Evolutionary conservation across 1,140 invertebrate species (phyloP), one percentile per base, ranked within the genome.

Genomic region (Hyposmocoma kahamanoa): DNA sequence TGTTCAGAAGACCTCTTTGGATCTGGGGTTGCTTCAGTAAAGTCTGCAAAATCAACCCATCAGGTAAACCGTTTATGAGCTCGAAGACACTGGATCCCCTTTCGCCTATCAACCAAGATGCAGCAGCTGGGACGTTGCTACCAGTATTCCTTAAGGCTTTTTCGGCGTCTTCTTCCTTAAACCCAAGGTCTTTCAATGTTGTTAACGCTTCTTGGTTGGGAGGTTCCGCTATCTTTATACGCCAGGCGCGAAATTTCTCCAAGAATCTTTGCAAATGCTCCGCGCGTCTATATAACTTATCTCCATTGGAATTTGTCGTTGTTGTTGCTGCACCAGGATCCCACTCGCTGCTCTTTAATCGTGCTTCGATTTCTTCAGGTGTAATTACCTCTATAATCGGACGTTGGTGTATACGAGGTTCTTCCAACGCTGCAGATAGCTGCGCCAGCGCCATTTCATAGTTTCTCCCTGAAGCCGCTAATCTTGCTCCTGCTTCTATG

Each of bases 21-120:
- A 85, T 82, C 32, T 80, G 77, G 0, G 79, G 77, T 22, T 85
- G 77, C 34, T 80, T 77, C n/a, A 85, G 28, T 41, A 85, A 52
- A 3, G 74, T 73, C 19, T 79, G 68, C 10, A 85, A 48, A 4
- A 85, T 78, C 8, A 59, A 6, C 0, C 81, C 74, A 30, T 85
- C 77, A 0, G 81, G 81, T 15, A 84, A 43, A 0, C 81, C 81
- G 15, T 80, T 70, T 0, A 82, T 55, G 8, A 84, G 46, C 26
- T 83, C 79, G 22, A 79, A 81, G 0, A 83, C 59, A 47, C 79
- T 83, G 0, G 77, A 75, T 0, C 77, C 75, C 18, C 80, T 48
- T 43, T 84, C 81, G 0, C 81, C 81, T 4, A 83, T 69, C 13
- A 84, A 47, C 65, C 72, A 84, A 0, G 76, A 74, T 0, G 81